These are phyloP conservation scores for Cyclophora punctaria DNA, from an alignment of 2,888 invertebrate genomes.

Conservation along the genomic window DNA sequence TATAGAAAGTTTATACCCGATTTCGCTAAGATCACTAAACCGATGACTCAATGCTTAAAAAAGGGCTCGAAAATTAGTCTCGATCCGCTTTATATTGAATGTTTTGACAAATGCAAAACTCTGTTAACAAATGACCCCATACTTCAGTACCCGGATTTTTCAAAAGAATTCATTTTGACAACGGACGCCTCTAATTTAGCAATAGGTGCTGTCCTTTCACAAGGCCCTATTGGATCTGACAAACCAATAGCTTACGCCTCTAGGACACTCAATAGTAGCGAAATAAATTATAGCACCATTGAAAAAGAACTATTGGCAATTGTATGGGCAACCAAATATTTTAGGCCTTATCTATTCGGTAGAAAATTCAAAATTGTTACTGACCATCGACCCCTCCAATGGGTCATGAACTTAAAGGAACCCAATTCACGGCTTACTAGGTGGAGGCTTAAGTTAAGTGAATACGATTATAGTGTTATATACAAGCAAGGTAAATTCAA, in stretches of 20 bases:
- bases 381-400: slow-evolving; percentile 28
- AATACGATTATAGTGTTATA: slow-evolving; percentile 14
- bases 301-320: slow-evolving; percentile 35
- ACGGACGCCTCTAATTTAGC: slow-evolving; percentile 31
- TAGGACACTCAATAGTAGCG: slow-evolving; percentile 26
- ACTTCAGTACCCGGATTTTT: slow-evolving; percentile 34
- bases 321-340: slow-evolving; percentile 18
- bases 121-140: slow-evolving; percentile 11
- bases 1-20: no score
- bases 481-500: slow-evolving; percentile 16
- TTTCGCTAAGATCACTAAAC: no score
- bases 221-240: slow-evolving; percentile 17
- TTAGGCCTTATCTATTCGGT: no score
- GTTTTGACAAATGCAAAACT: slow-evolving; percentile 18
- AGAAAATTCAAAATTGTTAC: neutral
- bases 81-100: neutral
- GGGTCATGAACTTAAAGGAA: slow-evolving; percentile 31
- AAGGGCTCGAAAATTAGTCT: no score
- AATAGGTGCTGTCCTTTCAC: slow-evolving; percentile 23
- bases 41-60: no score
- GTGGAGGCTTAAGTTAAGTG: slow-evolving; percentile 26
- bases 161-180: slow-evolving; percentile 19
- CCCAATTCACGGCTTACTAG: slow-evolving; percentile 26
- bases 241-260: slow-evolving; percentile 12
- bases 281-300: slow-evolving; percentile 19